Evolutionary conservation across 2,888 invertebrate genomes (phyloP).

Genomic region (Zygaena filipendulae): DNA sequence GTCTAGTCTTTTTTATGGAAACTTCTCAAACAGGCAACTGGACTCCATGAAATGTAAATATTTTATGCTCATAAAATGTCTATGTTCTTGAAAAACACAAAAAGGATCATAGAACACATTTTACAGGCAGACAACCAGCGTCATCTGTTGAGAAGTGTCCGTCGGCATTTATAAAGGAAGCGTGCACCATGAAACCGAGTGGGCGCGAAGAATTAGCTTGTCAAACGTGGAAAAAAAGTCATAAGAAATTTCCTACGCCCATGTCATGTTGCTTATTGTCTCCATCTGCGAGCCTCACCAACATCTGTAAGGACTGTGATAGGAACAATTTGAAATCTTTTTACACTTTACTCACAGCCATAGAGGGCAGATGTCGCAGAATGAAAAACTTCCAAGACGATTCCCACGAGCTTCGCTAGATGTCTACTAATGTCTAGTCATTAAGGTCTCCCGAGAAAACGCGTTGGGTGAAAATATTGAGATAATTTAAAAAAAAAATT

Average conservation of each 20-base stretch:
- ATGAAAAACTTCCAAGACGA: too few species aligned
- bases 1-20: conserved; percentile 37
- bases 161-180: too few species aligned
- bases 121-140: conserved; percentile 26
- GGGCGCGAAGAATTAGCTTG: conserved; percentile 27
- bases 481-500: too few species aligned
- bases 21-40: conserved; percentile 28
- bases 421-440: too few species aligned
- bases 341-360: conserved; percentile 39
- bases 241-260: conserved; percentile 1
- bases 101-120: too few species aligned
- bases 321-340: conserved; percentile 35
- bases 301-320: conserved; percentile 31
- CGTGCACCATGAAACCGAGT: conserved; percentile 44
- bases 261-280: conserved; percentile 20
- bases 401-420: too few species aligned
- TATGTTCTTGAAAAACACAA: too few species aligned
- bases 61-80: too few species aligned
- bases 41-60: conserved; percentile 32
- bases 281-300: conserved; percentile 27
- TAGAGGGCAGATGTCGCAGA: conserved; percentile 47
- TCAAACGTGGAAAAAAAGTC: conserved; percentile 24
- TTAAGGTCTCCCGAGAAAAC: too few species aligned
- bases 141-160: conserved; percentile 19
- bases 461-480: too few species aligned